These are phyloP conservation scores for Clarias fuscus DNA, from an alignment of 2,797 vertebrate species.

Conservation along the genomic window DNA sequence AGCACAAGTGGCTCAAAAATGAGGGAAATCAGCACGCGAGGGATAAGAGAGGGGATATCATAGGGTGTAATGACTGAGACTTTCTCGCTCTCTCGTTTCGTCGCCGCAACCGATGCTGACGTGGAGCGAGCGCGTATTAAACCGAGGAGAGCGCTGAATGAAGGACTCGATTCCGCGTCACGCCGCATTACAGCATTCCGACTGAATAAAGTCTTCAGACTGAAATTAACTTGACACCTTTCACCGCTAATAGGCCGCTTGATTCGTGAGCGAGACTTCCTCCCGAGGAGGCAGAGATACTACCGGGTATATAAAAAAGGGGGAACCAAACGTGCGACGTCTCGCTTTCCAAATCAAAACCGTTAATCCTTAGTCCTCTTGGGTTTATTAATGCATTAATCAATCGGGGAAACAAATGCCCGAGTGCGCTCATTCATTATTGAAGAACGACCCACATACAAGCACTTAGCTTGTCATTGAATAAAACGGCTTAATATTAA, in stretches of 20 bases:
- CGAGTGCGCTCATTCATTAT: slow-evolving; percentile 11
- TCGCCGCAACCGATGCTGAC: slow-evolving; percentile 53
- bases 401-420: slow-evolving; percentile 3
- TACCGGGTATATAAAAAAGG: slow-evolving; percentile 38
- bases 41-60: slow-evolving; percentile 7
- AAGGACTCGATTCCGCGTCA: slow-evolving; percentile 63
- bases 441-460: slow-evolving; percentile 14
- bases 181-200: slow-evolving; percentile 58
- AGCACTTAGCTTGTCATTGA: slow-evolving; percentile 18
- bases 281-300: slow-evolving; percentile 51
- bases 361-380: not conserved
- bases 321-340: not conserved
- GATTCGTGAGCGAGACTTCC: slow-evolving; percentile 59
- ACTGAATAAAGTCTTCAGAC: slow-evolving; percentile 52
- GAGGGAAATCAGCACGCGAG: not conserved
- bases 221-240: slow-evolving; percentile 69
- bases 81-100: slow-evolving; percentile 10
- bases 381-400: not conserved
- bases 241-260: slow-evolving; percentile 64
- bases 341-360: not conserved
- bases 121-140: slow-evolving; percentile 64
- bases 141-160: slow-evolving; percentile 59
- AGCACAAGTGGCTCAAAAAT: not conserved
- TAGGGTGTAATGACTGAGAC: not conserved
- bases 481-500: slow-evolving; percentile 35